These are phyloP conservation scores for Ondatra zibethicus DNA, from an alignment of 2,113 vertebrate species.

Conservation along the genomic window DNA sequence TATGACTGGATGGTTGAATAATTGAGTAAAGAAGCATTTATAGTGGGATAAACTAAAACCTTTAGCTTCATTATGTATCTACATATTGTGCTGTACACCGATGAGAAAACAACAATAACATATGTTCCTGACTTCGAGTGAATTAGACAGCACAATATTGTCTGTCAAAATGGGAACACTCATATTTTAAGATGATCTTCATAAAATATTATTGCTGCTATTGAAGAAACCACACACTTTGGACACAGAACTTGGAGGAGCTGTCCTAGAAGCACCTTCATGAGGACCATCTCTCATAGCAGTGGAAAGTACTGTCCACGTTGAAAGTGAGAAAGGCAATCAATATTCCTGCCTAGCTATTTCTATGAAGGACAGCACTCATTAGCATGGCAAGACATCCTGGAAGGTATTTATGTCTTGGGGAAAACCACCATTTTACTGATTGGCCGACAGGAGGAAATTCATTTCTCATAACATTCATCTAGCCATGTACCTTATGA, in stretches of 20 bases:
- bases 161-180: not conserved
- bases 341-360: not conserved
- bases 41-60: not conserved
- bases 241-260: not conserved
- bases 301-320: not conserved
- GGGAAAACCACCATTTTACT: not conserved
- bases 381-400: not conserved
- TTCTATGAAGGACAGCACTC: not conserved
- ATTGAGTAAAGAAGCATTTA: not conserved
- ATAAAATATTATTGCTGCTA: not conserved
- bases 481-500: not conserved
- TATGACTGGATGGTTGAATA: not conserved
- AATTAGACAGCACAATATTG: not conserved
- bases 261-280: not conserved
- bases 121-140: not conserved
- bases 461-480: not conserved
- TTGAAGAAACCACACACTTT: not conserved
- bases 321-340: not conserved
- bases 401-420: not conserved
- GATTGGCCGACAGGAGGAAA: not conserved
- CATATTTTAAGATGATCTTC: not conserved
- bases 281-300: fast-evolving
- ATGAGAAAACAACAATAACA: not conserved
- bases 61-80: not conserved
- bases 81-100: not conserved